phyloP scores from a whole-genome alignment of 2,113 vertebrate species.

The Taxidea taxus region DNA sequence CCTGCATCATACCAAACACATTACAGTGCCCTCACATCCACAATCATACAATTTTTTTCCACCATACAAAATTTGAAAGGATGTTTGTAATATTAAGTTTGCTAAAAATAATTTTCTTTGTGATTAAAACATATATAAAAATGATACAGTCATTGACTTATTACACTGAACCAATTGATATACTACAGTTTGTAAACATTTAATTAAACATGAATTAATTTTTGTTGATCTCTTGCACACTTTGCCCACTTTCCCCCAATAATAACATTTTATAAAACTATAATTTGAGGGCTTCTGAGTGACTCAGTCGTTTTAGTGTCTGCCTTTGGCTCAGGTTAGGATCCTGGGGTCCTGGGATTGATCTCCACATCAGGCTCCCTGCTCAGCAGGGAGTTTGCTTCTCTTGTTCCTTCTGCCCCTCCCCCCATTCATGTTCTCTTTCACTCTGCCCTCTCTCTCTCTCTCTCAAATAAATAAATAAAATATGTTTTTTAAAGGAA shows the following conservation, averaged over 20 bases:
- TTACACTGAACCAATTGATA: background rate
- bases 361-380: background rate
- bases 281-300: too few species aligned
- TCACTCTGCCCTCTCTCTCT: background rate
- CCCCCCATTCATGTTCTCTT: background rate
- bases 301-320: background rate
- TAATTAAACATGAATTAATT: background rate
- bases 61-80: background rate
- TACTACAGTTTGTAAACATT: background rate
- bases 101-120: constrained; percentile 7
- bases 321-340: background rate
- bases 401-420: background rate
- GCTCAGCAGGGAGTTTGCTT: background rate
- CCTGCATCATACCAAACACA: background rate
- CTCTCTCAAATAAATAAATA: background rate
- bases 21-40: background rate
- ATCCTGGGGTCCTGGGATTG: background rate
- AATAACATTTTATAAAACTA: background rate
- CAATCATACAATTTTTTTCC: background rate
- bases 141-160: background rate
- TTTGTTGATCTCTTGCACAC: background rate
- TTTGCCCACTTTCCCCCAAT: background rate
- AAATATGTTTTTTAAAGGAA: background rate
- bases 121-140: background rate
- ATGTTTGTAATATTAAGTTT: background rate